Evolutionary conservation across 2,888 invertebrate species (phyloP).

Genomic region (Drosophila pseudotalamancana): DNA sequence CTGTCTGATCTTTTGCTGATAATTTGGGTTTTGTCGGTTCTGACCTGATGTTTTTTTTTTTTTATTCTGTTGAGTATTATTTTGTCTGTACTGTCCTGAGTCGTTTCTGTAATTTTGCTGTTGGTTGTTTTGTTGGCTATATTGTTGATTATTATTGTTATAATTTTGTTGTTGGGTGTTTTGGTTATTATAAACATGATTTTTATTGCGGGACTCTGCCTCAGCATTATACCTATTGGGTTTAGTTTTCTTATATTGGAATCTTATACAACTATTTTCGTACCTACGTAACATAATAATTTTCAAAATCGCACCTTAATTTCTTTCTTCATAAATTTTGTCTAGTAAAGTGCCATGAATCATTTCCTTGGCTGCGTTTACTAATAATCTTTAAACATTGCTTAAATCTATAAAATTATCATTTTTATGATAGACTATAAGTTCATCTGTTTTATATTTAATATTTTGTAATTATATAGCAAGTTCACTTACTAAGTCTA

Average conservation of each 20-base stretch:
- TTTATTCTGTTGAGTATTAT: too few species aligned
- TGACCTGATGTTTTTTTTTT: too few species aligned
- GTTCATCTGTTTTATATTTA: neutral
- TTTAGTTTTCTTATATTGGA: neutral
- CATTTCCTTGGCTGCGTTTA: neutral
- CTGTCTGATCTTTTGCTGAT: too few species aligned
- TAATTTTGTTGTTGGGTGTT: neutral
- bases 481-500: neutral
- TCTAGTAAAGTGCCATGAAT: too few species aligned
- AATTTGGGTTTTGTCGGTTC: too few species aligned
- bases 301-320: neutral
- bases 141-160: too few species aligned
- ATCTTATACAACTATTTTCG: neutral
- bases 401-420: neutral
- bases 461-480: neutral
- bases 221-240: neutral
- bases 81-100: too few species aligned
- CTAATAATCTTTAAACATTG: neutral
- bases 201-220: too few species aligned
- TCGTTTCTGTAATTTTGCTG: too few species aligned
- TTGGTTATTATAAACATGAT: too few species aligned
- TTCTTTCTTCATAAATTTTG: neutral
- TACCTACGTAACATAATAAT: neutral
- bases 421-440: neutral
- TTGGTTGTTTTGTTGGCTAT: too few species aligned